phyloP scores from a whole-genome alignment of 2,113 vertebrate genomes.

The Cheilinus undulatus region DNA sequence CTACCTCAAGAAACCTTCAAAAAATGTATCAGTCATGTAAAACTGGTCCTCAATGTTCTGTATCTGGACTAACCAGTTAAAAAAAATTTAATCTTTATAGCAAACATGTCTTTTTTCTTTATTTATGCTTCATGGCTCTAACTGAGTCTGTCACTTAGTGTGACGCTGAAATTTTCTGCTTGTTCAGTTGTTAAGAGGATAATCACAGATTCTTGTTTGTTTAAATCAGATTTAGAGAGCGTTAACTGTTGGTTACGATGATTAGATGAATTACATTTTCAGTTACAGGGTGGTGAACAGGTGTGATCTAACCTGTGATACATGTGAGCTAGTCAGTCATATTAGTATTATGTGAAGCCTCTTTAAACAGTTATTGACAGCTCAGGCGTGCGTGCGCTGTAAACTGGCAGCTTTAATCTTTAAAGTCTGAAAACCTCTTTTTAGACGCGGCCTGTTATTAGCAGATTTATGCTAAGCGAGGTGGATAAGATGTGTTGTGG shows the following conservation, averaged over 20 bases:
- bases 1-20: no score
- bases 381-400: conserved; percentile 18
- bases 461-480: conserved; percentile 62
- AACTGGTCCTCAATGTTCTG: no score
- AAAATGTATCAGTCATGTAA: no score
- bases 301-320: conserved; percentile 19
- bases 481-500: conserved; percentile 54
- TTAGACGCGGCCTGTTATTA: conserved; percentile 64
- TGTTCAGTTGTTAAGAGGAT: conserved; percentile 43
- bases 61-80: no score
- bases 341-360: conserved; percentile 55
- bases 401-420: conserved; percentile 69
- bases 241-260: conserved; percentile 28
- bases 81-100: not conserved
- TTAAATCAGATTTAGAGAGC: conserved; percentile 23
- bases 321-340: conserved; percentile 50
- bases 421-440: conserved; percentile 58
- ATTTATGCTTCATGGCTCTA: not conserved
- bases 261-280: conserved; percentile 40
- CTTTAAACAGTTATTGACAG: conserved; percentile 69
- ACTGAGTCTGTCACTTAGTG: not conserved
- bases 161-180: conserved; percentile 20
- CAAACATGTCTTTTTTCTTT: no score
- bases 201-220: conserved; percentile 37
- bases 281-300: conserved; percentile 38